Conservation (phyloP, 2,113 vertebrate genomes). For the Ovis canadensis region DNA sequence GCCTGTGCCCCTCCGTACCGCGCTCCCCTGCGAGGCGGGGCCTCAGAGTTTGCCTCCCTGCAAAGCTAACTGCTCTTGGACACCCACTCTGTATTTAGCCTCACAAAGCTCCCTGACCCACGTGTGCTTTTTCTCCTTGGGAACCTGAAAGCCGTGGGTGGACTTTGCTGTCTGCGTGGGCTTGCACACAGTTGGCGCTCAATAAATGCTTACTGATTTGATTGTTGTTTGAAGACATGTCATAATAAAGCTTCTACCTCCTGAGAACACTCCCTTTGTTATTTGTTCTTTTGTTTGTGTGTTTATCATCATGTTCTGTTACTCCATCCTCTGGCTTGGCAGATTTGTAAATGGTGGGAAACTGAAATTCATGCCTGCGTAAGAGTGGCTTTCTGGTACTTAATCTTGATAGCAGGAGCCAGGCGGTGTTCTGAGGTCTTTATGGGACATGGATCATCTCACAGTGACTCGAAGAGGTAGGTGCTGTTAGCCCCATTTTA, state of each 20-base stretch:
- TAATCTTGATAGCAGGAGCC: background rate
- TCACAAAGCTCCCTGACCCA: background rate
- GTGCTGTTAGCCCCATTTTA: background rate
- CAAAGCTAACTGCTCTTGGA: background rate
- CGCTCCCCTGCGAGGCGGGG: background rate
- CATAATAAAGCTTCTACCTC: constrained; percentile 67
- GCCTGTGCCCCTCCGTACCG: background rate
- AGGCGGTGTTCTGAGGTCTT: background rate
- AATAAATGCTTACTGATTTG: background rate
- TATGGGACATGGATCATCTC: background rate
- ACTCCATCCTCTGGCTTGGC: background rate
- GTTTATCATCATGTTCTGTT: background rate
- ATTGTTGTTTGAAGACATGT: background rate
- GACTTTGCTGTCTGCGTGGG: background rate
- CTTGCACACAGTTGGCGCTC: background rate
- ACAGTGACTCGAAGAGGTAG: background rate
- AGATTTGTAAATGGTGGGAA: background rate
- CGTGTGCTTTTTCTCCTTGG: background rate
- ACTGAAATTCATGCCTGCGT: background rate
- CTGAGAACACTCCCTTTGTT: background rate
- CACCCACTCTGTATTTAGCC: background rate
- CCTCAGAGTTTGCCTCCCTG: background rate
- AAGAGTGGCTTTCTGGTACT: background rate
- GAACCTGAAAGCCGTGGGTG: background rate
- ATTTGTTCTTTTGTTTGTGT: background rate